Percentiles rank a stretch among this genome's conserved stretches.
These are phyloP conservation scores for Mormyrus iriodes DNA, from an alignment of 2,113 vertebrate genomes.

Conservation along the genomic window DNA sequence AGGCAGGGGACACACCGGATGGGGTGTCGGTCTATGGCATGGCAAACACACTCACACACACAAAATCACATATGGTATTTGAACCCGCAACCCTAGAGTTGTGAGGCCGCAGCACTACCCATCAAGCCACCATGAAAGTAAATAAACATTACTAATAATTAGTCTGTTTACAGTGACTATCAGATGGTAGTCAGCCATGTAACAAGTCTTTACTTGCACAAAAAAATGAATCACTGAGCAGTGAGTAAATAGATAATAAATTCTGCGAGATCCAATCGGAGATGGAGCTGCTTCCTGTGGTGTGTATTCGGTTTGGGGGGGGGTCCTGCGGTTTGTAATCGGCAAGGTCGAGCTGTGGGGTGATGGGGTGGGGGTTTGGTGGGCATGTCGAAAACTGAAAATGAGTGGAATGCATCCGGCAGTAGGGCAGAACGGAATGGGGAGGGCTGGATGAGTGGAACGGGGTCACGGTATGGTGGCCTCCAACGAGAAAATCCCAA, in stretches of 20 bases:
- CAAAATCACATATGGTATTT: not conserved
- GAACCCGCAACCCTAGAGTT: not conserved
- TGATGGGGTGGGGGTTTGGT: not conserved
- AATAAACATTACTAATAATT: not conserved
- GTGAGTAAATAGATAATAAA: not conserved
- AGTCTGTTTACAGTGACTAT: not conserved
- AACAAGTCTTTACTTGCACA: not conserved
- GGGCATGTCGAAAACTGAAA: not conserved
- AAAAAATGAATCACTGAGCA: constrained; percentile 22
- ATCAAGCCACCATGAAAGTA: not conserved
- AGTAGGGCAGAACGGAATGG: not conserved
- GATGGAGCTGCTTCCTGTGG: not conserved
- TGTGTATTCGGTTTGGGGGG: not conserved
- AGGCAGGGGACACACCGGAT: not conserved
- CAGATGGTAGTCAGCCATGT: not conserved
- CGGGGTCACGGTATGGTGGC: not conserved
- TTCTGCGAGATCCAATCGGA: not conserved
- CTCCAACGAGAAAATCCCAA: not conserved
- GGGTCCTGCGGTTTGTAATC: not conserved
- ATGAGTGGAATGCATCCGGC: not conserved
- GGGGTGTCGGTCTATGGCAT: not conserved
- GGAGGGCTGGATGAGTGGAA: not conserved
- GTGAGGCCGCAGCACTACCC: not conserved
- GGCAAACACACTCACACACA: not conserved
- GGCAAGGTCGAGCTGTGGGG: not conserved